Evolutionary conservation across 2,888 invertebrate species (phyloP), one percentile per base, ranked within the genome.

Genomic region (Stenodera caucasica): DNA sequence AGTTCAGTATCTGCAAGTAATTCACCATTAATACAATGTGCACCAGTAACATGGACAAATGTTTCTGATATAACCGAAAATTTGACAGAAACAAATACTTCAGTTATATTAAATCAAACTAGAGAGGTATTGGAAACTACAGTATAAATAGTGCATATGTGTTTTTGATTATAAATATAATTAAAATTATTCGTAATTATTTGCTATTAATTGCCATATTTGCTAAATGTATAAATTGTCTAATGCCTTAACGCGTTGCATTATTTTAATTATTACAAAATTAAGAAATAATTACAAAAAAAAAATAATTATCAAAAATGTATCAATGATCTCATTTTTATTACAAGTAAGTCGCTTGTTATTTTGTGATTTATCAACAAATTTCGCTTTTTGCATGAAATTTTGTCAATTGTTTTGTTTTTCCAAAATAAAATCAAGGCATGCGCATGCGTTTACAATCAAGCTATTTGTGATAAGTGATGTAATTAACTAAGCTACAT

Each of bases 121-220:
- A 77, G 79, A 78, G 87, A 88, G 87, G 88, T 88, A 87, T 82
- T 88, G 78, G 87, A 88, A 85, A 88, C 87, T 74, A 87, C 87
- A 80, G 88, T 88, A 81, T 88, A 83, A 80, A 56, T 29, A 60
- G 61, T 69, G 68, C 67, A 67, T 65, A 63, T 61, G 64, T 71
- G 65, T 60, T 65, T 69, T 68, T 50, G 52, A 63, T 57, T 62
- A 60, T 55, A 57, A 55, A 59, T 52, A 64, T 66, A 61, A 57
- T 58, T 63, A 55, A 64, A 51, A 54, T 67, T 65, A 60, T 49
- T 56, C 58, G 61, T 58, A 35, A 51, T 61, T 61, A 51, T 49
- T 53, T 40, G 61, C 53, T 60, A 53, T 49, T 53, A 49, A 33
- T 60, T 49, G 45, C 45, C 45, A 45, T 45, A 45, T 23, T 45